Evolutionary conservation across 2,797 vertebrate species (phyloP), one percentile per base, ranked within the genome.

Genomic region (Acanthornis magna): DNA sequence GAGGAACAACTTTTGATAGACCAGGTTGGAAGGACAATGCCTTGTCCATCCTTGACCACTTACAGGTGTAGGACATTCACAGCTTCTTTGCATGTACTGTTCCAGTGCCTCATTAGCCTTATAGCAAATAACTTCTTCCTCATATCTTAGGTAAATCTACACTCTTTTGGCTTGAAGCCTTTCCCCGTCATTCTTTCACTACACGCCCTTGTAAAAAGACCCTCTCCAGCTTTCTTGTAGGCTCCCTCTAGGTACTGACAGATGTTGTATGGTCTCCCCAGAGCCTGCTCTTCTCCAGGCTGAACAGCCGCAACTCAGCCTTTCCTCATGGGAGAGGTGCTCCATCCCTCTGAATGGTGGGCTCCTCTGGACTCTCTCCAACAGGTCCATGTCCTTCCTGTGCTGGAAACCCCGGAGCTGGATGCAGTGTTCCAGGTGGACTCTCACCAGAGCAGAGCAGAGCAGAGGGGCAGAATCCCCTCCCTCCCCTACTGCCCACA

Each of bases 61-160:
- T 82, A 18, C 23, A 55, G 55, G 43, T 4, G 5, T 12, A 9
- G 42, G 36, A 20, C 22, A 50, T 9, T 4, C 23, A 21, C 10
- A 62, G 29, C 9, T 19, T 75, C 43, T 68, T 50, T 20, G 13
- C 7, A 2, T 0, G 1, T 48, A 9, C 26, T 36, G 7, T 55
- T 75, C 13, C 30, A 48, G 22, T 3, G 3, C 1, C 0, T 25
- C 22, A 8, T 10, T 13, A 48, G 7, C 16, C 22, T 29, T 13
- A 43, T 36, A n/a, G 42, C 7, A 75, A 75, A 17, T 43, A 55
- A 16, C 11, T 29, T 29, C 32, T 29, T 55, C 15, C 27, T 43
- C 15, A 75, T n/a, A 29, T 7, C 26, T 18, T 23, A 14, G 20
- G 9, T 45, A 43, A 55, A 16, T 45, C 45, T 45, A 45, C 45